Conservation (phyloP, 2,113 vertebrate genomes). For the Cochlearius cochlearius region DNA sequence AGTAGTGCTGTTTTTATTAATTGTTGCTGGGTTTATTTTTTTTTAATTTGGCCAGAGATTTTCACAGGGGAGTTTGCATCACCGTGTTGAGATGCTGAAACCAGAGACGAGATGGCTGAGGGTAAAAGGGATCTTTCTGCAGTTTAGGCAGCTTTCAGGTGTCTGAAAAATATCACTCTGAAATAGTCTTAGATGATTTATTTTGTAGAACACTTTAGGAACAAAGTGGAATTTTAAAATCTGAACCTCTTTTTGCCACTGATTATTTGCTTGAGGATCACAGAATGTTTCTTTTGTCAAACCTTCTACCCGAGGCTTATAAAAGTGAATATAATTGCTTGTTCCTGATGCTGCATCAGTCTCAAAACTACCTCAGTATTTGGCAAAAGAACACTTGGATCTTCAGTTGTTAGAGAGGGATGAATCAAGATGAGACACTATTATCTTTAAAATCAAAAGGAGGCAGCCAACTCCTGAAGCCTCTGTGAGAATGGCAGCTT, state of each 20-base stretch:
- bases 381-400: constrained; percentile 57
- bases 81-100: background rate
- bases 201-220: background rate
- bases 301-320: constrained; percentile 12
- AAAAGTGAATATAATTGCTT: constrained; percentile 38
- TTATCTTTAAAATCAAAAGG: constrained; percentile 42
- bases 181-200: background rate
- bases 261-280: constrained; percentile 28
- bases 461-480: constrained; percentile 14
- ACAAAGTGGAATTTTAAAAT: constrained; percentile 1
- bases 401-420: background rate
- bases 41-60: background rate
- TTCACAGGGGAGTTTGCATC: background rate
- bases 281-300: background rate
- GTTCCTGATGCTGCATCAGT: constrained; percentile 26
- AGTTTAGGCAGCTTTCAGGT: background rate
- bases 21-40: background rate
- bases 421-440: constrained; percentile 34
- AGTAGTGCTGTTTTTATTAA: background rate
- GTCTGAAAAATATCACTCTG: background rate
- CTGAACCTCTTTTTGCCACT: background rate
- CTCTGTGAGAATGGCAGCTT: background rate
- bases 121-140: background rate
- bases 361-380: constrained; percentile 33
- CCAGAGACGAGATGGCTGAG: background rate